Base-by-base conservation (phyloP, 2,888 invertebrate genomes). In the Koerneria pararmatus region DNA sequence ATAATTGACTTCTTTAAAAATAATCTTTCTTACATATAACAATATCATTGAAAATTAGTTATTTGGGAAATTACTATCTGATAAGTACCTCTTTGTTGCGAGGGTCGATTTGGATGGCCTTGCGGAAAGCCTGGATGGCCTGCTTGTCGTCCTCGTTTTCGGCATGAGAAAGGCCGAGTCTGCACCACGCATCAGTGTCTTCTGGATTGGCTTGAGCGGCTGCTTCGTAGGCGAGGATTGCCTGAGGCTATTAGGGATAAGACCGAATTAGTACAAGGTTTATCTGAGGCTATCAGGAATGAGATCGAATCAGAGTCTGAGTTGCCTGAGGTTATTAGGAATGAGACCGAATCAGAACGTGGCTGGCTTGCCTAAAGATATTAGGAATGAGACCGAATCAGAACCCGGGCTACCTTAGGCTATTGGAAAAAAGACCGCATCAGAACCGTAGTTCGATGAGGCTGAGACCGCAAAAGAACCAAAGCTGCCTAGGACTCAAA, bases 71-170 rank as follows among this genome's bases (percentile, higher is more conserved):
- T n/a, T n/a, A n/a, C n/a, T n/a, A n/a, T n/a, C n/a, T n/a, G n/a
- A 19, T 11, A 63, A 34, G n/a, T 48, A 69, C 73, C 67, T 80
- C 76, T 65, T 72, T 64, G 66, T 78, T 79, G 19, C 54, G 57
- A 5, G 80, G 72, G 24, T 79, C 74, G 59, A 83, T 71, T 37
- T 78, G 69, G n/a, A 82, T 65, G 57, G 78, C 85, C 84, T 89
- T 90, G 82, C 90, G 91, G 35, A 97, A 86, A 0, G 97, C 97
- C 56, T 91, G 89, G 78, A 98, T 97, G 11, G 94, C 94, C 75
- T 89, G 87, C 2, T 91, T 91, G 85, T 98, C 97, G 86, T 89
- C 94, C 86, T 99, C 98, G 86, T 98, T 98, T 87, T 97, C 94
- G 48, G 97, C 93, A 85, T 95, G 95, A 35, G 93, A 91, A 62